Evolutionary conservation across 2,113 vertebrate species (phyloP).

Genomic region (Halichoeres trimaculatus): DNA sequence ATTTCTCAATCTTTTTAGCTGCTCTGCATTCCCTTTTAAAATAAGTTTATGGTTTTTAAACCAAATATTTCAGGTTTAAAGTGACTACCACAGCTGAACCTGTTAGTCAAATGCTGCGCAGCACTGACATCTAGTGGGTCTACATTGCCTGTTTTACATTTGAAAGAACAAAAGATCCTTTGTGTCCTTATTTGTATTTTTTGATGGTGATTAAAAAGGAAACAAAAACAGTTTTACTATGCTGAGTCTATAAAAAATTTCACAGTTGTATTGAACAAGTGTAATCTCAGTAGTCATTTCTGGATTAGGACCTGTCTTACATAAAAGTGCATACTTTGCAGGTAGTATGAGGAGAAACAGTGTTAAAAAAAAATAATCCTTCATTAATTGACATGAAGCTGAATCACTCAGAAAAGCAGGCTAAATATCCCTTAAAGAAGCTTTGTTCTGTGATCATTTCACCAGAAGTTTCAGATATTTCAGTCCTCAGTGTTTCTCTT

Average conservation of each 20-base stretch:
- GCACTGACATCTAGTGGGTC: conserved; percentile 69
- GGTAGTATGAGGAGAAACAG: neutral
- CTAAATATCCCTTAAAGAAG: conserved; percentile 2
- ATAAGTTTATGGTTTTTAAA: neutral
- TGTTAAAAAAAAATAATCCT: conserved; percentile 2
- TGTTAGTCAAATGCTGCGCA: conserved; percentile 38
- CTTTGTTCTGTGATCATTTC: conserved; percentile 5
- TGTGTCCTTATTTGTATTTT: conserved; percentile 32
- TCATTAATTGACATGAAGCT: conserved; percentile 21
- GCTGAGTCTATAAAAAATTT: neutral
- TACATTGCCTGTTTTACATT: conserved; percentile 2
- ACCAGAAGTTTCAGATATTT: neutral
- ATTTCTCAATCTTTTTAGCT: neutral
- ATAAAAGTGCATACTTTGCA: neutral
- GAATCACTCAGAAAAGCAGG: neutral
- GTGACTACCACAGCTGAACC: neutral
- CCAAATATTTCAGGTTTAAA: neutral
- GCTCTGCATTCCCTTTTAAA: neutral
- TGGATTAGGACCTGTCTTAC: neutral
- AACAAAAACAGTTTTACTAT: neutral
- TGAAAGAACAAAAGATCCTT: conserved; percentile 62
- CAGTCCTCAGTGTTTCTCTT: neutral
- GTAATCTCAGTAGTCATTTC: conserved; percentile 10
- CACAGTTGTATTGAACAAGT: conserved; percentile 4
- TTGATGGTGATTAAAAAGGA: neutral